phyloP scores from a whole-genome alignment of 2,797 vertebrate species.

The Labeo calbasu region DNA sequence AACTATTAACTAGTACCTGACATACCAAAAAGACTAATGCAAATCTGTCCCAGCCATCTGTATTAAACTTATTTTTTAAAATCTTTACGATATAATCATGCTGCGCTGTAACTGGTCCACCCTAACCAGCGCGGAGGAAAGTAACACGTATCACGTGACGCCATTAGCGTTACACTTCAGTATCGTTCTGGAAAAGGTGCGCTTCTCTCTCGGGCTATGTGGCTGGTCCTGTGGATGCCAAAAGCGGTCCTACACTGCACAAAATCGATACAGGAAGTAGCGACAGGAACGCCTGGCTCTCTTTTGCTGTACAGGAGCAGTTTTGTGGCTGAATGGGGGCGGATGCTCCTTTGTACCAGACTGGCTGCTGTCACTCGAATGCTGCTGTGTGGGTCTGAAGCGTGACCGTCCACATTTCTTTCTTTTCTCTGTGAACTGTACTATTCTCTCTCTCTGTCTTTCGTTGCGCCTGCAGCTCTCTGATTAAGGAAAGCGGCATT shows the following conservation, averaged over 20 bases:
- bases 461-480: slow-evolving; percentile 50
- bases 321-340: slow-evolving; percentile 32
- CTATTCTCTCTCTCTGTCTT: too few relatives aligned
- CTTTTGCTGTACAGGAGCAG: slow-evolving; percentile 27
- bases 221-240: slow-evolving; percentile 74
- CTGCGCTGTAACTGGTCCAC: not conserved
- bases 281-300: slow-evolving; percentile 69
- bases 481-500: slow-evolving; percentile 78
- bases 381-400: not conserved
- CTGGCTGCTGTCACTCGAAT: not conserved
- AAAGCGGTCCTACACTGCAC: slow-evolving; percentile 79
- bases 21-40: not conserved
- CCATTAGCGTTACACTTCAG: not conserved
- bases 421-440: slow-evolving; percentile 16
- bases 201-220: slow-evolving; percentile 12
- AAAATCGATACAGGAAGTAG: slow-evolving; percentile 81
- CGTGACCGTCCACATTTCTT: not conserved
- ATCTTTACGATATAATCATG: not conserved
- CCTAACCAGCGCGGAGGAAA: not conserved
- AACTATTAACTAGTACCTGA: not conserved
- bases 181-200: not conserved
- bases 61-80: not conserved
- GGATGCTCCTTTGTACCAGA: slow-evolving; percentile 21
- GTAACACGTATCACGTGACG: not conserved
- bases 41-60: not conserved